Base-by-base conservation (phyloP, 1,140 invertebrate species). In the Caenorhabditis tropicalis region DNA sequence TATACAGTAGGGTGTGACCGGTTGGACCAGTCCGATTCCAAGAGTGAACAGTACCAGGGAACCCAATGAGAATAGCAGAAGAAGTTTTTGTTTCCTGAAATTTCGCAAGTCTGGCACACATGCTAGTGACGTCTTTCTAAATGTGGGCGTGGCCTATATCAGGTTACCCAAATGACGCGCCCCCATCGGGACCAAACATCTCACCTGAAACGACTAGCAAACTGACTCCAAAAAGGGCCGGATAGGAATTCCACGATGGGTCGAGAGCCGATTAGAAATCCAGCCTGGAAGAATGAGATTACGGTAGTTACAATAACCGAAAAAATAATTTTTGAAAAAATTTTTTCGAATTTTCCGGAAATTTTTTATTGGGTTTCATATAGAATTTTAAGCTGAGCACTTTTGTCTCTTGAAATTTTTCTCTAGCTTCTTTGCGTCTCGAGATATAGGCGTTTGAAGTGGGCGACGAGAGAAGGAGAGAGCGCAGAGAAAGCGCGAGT, bases 181-280 rank as follows among this genome's bases (percentile, higher is more conserved):
- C 31, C 29, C 1, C 21, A 21, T 31, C 29, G 79, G 31, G 51
- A 81, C 21, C 53, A 82, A 53, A 43, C 95, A 93, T 94, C 94
- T 87, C 92, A 91, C 82, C 90, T 89, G 85, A 91, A 92, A 70
- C 89, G 89, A 92, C 99, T 96, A 16, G 97, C 97, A 84, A 98
- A 93, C 48, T 95, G 95, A 6, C 96, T 96, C 97, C 97, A 99
- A 91, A 99, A 98, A 0, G 98, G 97, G 0, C 96, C 96, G 51
- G 96, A 95, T n/a, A 98, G 92, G 91, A 98, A 98, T 92, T 99
- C 98, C 5, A 99, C 95, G 89, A 99, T 96, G 0, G 98, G 97
- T 86, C 98, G 93, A 82, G 95, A 94, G 27, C 96, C 96, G 85
- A 97, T 95, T 36, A 91, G 83, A 48, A 91, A 56, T 9, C 92